Evolutionary conservation across 2,113 vertebrate genomes (phyloP).

Genomic region (Donacobius atricapilla): DNA sequence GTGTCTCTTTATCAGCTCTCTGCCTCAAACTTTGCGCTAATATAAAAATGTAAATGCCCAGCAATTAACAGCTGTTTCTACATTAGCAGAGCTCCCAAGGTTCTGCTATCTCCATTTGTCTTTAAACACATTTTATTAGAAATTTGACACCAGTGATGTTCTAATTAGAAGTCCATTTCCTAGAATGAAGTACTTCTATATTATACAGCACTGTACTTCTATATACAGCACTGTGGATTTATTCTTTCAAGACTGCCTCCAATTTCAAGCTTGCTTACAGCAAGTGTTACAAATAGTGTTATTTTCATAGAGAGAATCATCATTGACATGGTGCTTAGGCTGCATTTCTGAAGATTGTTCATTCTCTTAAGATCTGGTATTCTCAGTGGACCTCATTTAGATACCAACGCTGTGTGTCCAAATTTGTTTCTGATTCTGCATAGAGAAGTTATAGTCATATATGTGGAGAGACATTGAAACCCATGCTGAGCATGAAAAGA

Average conservation of each 20-base stretch:
- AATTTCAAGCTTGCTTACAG: conserved; percentile 48
- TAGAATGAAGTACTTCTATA: conserved; percentile 30
- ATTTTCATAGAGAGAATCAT: conserved; percentile 37
- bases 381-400: conserved; percentile 23
- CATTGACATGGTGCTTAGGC: background rate
- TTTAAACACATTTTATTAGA: conserved; percentile 69
- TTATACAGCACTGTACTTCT: background rate
- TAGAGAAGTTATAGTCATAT: background rate
- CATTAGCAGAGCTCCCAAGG: conserved; percentile 17
- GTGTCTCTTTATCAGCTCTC: conserved; percentile 48
- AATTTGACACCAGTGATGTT: conserved; percentile 61
- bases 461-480: background rate
- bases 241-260: background rate
- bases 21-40: conserved; percentile 33
- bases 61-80: conserved; percentile 58
- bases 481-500: background rate
- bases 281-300: conserved; percentile 14
- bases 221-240: background rate
- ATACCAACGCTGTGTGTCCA: background rate
- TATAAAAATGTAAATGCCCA: conserved; percentile 64
- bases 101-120: conserved; percentile 55
- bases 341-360: conserved; percentile 1
- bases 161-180: conserved; percentile 69
- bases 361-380: background rate
- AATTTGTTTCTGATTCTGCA: background rate